Evolutionary conservation across 2,888 invertebrate genomes (phyloP), one percentile per base, ranked within the genome.

Genomic region (Caradrina clavipalpis): DNA sequence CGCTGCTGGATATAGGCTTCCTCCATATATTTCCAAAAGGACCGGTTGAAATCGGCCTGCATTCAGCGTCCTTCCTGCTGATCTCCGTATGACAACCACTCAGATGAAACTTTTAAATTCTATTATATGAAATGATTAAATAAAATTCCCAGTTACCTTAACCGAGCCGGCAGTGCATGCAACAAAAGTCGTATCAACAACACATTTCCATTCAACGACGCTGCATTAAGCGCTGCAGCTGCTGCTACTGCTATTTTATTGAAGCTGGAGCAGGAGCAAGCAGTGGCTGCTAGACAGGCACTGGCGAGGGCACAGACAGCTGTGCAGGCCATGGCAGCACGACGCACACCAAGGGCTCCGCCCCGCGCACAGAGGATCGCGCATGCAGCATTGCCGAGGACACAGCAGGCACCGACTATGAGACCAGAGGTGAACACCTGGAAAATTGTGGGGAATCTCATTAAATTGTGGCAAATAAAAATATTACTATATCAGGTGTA

Each of bases 161-260:
- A 82, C 50, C 94, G 95, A n/a, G 95, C 89, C 0, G 95, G 95
- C 8, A 96, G 74, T 0, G 94, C 95, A 67, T 93, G 91, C 47
- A 96, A 62, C 69, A 96, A 73, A 57, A 96, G 56, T 47, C 95
- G 77, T 21, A 96, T 95, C 49, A 96, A 79, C 71, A 96, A 79
- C 11, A 96, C 95, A 66, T 96, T 96, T 2, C 95, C 95, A 10
- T 95, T 96, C 2, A 95, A 70, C 0, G 95, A 95, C 0, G 95
- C 95, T 0, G 95, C 95, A 51, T 93, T 95, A 0, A 96, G 73
- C 17, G 91, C 93, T 17, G 95, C 94, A 0, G 94, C 95, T 0
- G 95, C 93, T 0, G 94, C 95, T 0, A 95, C 95, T 0, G 94
- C 95, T 13, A 90, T 78, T 71, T 88, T 90, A 42, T 89, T 91